phyloP scores from a whole-genome alignment of 2,888 invertebrate species.

The Drosophila aldrichi region DNA sequence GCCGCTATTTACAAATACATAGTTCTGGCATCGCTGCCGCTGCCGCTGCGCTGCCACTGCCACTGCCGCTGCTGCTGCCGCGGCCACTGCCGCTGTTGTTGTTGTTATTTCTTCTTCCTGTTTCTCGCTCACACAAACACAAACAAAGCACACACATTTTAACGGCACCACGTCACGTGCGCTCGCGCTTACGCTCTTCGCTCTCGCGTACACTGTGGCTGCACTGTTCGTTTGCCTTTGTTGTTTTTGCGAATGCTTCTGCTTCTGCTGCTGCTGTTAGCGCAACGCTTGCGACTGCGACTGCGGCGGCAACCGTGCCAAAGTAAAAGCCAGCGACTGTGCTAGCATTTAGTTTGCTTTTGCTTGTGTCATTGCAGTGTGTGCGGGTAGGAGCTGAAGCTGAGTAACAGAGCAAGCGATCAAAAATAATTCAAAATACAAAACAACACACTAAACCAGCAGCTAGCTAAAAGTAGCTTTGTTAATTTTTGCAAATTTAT shows the following conservation, averaged over 20 bases:
- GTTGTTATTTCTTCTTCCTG: conserved; percentile 69
- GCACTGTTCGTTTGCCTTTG: conserved; percentile 59
- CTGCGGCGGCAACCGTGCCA: conserved; percentile 30
- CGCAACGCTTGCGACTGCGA: conserved; percentile 21
- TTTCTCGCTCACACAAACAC: conserved; percentile 60
- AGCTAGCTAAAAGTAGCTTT: conserved; percentile 25
- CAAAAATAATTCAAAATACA: conserved; percentile 35
- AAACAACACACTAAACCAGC: conserved; percentile 30
- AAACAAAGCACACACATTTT: conserved; percentile 44
- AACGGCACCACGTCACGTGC: conserved; percentile 59
- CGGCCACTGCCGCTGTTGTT: conserved; percentile 15
- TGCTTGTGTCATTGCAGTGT: conserved; percentile 79
- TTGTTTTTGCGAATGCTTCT: conserved; percentile 66
- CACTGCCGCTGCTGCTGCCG: conserved; percentile 2
- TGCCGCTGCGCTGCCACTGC: conserved; percentile 9
- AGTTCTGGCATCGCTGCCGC: conserved; percentile 28
- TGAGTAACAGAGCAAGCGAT: conserved; percentile 37
- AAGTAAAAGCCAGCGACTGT: conserved; percentile 60
- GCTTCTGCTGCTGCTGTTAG: conserved; percentile 38
- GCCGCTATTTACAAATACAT: conserved; percentile 61
- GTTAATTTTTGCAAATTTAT: conserved; percentile 29
- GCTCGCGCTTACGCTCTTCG: conserved; percentile 45
- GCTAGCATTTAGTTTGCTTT: conserved; percentile 74
- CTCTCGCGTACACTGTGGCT: conserved; percentile 43
- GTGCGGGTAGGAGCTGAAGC: conserved; percentile 69